Evolutionary conservation across 2,888 invertebrate species (phyloP), one percentile per base, ranked within the genome.

Genomic region (Corythucha ciliata): DNA sequence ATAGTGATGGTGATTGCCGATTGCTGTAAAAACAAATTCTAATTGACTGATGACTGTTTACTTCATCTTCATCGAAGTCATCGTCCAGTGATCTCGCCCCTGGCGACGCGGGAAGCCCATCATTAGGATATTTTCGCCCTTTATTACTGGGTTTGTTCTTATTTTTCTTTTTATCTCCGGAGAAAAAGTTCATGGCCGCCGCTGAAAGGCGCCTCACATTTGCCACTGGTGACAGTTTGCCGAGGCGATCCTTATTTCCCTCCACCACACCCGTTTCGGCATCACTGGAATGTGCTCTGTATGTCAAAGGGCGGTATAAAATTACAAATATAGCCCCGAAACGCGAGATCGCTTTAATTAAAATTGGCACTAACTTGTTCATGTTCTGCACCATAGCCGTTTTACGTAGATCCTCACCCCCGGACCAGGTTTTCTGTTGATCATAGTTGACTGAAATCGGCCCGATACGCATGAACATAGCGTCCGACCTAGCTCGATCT

Each of bases 391-490:
- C 48, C 20, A 57, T 45, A 7, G 56, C 47, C 25, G 29, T 41
- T 10, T 47, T 50, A 16, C 39, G 51, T 12, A 57, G 40, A 5
- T 54, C 74, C 26, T 77, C 74, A 10, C 78, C 77, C 54, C 80
- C 82, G 4, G 79, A 79, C 83, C 83, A 83, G 1, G 82, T 81
- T 62, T 56, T 55, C 14, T 70, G 67, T 50, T 71, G 70, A 2
- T 69, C 61, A 8, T 70, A 68, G n/a, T n/a, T n/a, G n/a, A n/a
- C n/a, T n/a, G n/a, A n/a, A 8, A 21, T 25, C 20, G 36, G 39
- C 60, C 24, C 73, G 69, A 36, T 69, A 62, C 60, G 69, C 64
- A 48, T 26, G 58, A 51, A 55, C 52, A 53, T 53, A 55, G 59
- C 58, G 69, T 65, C 55, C 68, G 46, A 41, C 21, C 42, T 48